Conservation (phyloP, 2,113 vertebrate genomes). For the Odobenus rosmarus region DNA sequence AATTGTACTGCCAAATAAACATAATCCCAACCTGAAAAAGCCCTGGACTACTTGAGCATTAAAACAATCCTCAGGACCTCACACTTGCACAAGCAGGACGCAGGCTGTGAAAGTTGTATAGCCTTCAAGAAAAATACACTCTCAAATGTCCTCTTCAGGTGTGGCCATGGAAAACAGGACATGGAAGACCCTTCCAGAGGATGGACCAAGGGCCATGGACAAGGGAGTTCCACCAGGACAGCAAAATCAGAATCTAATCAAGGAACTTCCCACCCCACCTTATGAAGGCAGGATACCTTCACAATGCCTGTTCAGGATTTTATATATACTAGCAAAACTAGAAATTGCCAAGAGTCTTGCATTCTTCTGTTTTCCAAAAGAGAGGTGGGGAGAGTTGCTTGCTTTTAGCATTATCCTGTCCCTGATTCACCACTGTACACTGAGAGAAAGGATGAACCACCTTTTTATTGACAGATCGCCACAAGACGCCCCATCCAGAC, state of each 20-base stretch:
- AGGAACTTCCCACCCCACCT: background rate
- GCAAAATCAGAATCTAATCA: background rate
- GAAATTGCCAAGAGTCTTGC: background rate
- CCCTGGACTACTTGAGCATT: background rate
- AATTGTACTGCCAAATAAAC: background rate
- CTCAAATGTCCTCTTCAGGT: background rate
- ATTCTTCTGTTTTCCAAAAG: background rate
- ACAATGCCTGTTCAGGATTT: background rate
- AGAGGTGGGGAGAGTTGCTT: background rate
- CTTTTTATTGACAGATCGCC: background rate
- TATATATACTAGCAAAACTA: background rate
- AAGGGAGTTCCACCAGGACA: background rate
- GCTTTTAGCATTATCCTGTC: background rate
- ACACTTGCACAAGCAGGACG: background rate
- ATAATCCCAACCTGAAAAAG: background rate
- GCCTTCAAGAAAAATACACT: background rate
- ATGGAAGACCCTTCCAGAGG: background rate
- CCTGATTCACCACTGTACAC: background rate
- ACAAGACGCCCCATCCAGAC: background rate
- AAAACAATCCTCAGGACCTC: background rate
- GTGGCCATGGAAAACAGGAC: background rate
- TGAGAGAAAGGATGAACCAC: background rate
- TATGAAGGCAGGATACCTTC: background rate
- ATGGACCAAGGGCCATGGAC: background rate
- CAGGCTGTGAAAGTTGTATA: background rate